Evolutionary conservation across 2,888 invertebrate species (phyloP), one percentile per base, ranked within the genome.

Genomic region (Pimpla rufipes): DNA sequence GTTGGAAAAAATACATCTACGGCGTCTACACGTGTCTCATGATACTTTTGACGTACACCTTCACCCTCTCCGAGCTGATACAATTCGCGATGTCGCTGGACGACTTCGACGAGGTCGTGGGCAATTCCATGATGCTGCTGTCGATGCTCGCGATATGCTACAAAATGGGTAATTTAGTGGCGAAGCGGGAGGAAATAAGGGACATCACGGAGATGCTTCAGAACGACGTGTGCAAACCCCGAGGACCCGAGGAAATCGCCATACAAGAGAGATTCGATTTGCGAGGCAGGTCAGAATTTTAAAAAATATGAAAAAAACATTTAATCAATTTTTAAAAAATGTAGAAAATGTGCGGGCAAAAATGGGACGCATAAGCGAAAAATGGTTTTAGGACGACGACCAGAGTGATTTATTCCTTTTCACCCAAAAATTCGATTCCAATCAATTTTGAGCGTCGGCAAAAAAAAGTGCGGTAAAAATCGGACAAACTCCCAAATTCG

Each of bases 1-100:
- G 78, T n/a, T 77, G 76, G 77, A 84, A 75, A 29, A 81, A 73
- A 67, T 10, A 75, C n/a, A 21, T 74, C n/a, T 84, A 84, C 78
- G 59, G 11, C 5, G 50, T 13, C 21, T 81, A 78, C 40, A 84
- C 78, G 10, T 37, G 10, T 55, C 57, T 74, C 18, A 13, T 70
- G 6, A 80, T 57, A 16, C 7, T 74, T 21, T 21, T 70, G 16
- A 50, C 37, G 18, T 73, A 52, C 42, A 59, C 77, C 0, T 81
- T 77, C 52, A 37, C 70, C 10, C 13, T 73, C 0, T 57, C 81
- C 21, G 77, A 62, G 21, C 37, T 81, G 7, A 62, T 78, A 2
- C 73, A 81, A 59, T 77, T 81, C 6, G 2, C 42, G 0, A 59
- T 59, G 23, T 77, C 71, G 10, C 40, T 52, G 2, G 35, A 73